Base-by-base conservation (phyloP, 2,113 vertebrate species). In the Indicator maculatus region DNA sequence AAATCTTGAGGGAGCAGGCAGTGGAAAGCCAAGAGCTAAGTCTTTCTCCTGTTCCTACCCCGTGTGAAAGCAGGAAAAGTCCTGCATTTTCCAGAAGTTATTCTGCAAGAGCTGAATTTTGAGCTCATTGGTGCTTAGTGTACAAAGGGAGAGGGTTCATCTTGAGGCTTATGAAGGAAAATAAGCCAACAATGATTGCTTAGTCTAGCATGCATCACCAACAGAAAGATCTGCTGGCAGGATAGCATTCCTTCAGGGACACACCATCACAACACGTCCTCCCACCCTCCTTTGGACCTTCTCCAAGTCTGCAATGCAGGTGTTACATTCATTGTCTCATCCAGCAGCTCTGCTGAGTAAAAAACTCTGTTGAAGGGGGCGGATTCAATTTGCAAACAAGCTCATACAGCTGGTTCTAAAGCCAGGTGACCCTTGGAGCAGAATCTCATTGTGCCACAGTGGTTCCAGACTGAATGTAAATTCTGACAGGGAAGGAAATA, bases 301-400 rank as follows among this genome's bases (percentile, higher is more conserved):
- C 63, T 95, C 96, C 96, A 95, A 96, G 91, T 52, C 95, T 96
- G 96, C 96, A 96, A 96, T 96, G 96, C 96, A 96, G 96, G 96
- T 96, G 93, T 83, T 77, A 64, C 83, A 6, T 47, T 67, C 92
- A 15, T 41, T 19, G 70, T 33, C 84, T 95, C 84, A 88, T 94
- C 86, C 93, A 89, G 89, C 63, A 26, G 13, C 91, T 92, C 52
- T 80, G 82, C 89, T 19, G 92, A 90, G 86, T 21, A 44, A 76
- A 93, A 64, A 69, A 69, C 93, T 79, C 89, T 44, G 84, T 61
- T 31, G 5, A 76, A 92, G 66, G 58, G 74, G 64, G 39, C 8
- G 59, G 82, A 88, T 41, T 91, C 56, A 39, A 80, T 96, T 63
- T 95, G 93, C 94, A 95, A 96, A 93, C 95, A 93, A 92, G 84